Conservation (phyloP, 2,113 vertebrate species). For the Lipophrys pholis region DNA sequence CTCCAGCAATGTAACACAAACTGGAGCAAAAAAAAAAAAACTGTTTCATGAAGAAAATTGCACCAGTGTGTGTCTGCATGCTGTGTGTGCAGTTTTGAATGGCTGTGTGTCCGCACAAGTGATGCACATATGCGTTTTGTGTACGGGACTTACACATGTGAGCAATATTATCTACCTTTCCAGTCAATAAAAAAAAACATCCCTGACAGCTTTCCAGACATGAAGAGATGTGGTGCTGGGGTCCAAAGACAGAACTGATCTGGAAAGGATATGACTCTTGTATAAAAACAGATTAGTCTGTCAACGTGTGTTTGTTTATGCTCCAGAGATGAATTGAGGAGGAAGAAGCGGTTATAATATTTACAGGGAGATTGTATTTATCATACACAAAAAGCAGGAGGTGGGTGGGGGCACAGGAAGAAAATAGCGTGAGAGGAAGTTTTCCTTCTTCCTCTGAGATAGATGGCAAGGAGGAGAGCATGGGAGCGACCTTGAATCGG, state of each 20-base stretch:
- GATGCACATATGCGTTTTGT: background rate
- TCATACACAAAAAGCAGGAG: conserved; percentile 11
- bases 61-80: background rate
- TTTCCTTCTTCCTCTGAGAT: conserved; percentile 46
- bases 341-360: conserved; percentile 56
- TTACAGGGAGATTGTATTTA: conserved; percentile 42
- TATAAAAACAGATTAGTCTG: conserved; percentile 44
- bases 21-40: background rate
- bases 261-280: conserved; percentile 30
- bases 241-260: conserved; percentile 29
- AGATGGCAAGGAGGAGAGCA: conserved; percentile 53
- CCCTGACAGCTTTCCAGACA: conserved; percentile 15
- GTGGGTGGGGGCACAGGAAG: conserved; percentile 10
- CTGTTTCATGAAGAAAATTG: background rate
- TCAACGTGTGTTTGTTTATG: conserved; percentile 70
- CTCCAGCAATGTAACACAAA: background rate
- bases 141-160: background rate
- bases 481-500: conserved; percentile 65
- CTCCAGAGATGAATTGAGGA: conserved; percentile 42
- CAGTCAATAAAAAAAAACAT: conserved; percentile 2
- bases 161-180: conserved; percentile 20
- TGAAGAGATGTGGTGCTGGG: background rate
- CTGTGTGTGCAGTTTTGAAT: background rate
- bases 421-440: conserved; percentile 63
- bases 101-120: background rate